These are phyloP conservation scores for Hyperoplus lanceolatus DNA, from an alignment of 2,797 vertebrate species.

Conservation along the genomic window DNA sequence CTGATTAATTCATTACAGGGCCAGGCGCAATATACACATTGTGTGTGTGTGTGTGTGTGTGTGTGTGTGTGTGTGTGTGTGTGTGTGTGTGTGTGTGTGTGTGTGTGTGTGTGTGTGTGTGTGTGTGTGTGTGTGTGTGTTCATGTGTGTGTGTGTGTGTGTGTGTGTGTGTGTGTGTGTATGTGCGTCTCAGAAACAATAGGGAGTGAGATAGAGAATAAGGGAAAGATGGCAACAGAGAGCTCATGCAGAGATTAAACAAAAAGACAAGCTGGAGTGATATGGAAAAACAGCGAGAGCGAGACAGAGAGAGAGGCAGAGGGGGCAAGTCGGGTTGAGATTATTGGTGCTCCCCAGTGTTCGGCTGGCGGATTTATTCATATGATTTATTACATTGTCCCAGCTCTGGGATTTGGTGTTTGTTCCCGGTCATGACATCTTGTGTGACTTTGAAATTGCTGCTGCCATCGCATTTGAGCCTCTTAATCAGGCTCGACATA, in stretches of 20 bases:
- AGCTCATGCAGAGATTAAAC: slow-evolving; percentile 24
- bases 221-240: slow-evolving; percentile 36
- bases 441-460: slow-evolving; percentile 67
- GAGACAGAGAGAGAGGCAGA: slow-evolving; percentile 2
- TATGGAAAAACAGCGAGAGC: slow-evolving; percentile 12
- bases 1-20: slow-evolving; percentile 74
- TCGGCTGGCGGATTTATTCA: slow-evolving; percentile 65
- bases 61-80: slow-evolving; percentile 9
- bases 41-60: background rate
- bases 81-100: background rate
- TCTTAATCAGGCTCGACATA: slow-evolving; percentile 74
- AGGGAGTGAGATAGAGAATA: slow-evolving; percentile 14
- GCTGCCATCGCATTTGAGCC: slow-evolving; percentile 65
- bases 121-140: slow-evolving; percentile 32
- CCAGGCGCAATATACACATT: slow-evolving; percentile 25
- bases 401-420: slow-evolving; percentile 67
- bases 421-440: slow-evolving; percentile 54
- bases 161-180: slow-evolving; percentile 2
- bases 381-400: slow-evolving; percentile 70
- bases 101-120: slow-evolving; percentile 32
- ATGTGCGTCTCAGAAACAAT: slow-evolving; percentile 41
- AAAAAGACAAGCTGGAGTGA: slow-evolving; percentile 1
- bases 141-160: slow-evolving; percentile 24
- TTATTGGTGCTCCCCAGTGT: slow-evolving; percentile 80
- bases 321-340: slow-evolving; percentile 59